These are phyloP conservation scores for Rotaria socialis DNA, from an alignment of 2,888 invertebrate species.

Conservation along the genomic window DNA sequence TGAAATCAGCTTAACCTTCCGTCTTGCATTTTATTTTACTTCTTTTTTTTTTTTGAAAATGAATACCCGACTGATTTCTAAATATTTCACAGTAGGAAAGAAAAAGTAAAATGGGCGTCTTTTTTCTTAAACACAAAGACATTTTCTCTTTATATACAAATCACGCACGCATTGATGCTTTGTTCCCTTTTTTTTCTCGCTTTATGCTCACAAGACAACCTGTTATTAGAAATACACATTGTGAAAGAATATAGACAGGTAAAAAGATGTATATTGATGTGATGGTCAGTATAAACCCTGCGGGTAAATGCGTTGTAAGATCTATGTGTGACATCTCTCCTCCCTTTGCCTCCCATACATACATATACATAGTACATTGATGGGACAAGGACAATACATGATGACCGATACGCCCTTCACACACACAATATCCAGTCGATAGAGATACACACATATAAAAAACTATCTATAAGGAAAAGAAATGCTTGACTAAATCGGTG, in stretches of 20 bases:
- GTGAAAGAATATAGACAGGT: conserved; percentile 23
- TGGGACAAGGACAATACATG: conserved; percentile 26
- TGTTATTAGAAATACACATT: conserved; percentile 25
- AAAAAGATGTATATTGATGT: conserved; percentile 28
- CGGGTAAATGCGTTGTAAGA: conserved; percentile 22
- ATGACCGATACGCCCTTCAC: conserved; percentile 28
- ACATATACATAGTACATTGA: conserved; percentile 9
- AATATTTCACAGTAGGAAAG: background rate
- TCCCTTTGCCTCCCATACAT: conserved; percentile 26
- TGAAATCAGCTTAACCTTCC: too few species aligned
- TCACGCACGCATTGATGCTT: conserved; percentile 22
- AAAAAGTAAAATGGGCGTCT: background rate
- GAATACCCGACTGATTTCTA: background rate
- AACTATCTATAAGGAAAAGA: conserved; percentile 1
- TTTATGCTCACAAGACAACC: conserved; percentile 18
- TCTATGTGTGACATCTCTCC: conserved; percentile 29
- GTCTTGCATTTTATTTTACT: background rate
- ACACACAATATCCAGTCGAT: conserved; percentile 3
- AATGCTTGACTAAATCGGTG: conserved; percentile 27
- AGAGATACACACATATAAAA: background rate
- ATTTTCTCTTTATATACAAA: conserved; percentile 4
- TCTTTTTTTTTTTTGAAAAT: background rate
- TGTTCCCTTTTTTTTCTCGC: conserved; percentile 19
- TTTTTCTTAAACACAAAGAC: conserved; percentile 3
- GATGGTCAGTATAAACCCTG: conserved; percentile 25